Evolutionary conservation across 2,888 invertebrate genomes (phyloP), one percentile per base, ranked within the genome.

Genomic region (Cryptocephalus moraei): DNA sequence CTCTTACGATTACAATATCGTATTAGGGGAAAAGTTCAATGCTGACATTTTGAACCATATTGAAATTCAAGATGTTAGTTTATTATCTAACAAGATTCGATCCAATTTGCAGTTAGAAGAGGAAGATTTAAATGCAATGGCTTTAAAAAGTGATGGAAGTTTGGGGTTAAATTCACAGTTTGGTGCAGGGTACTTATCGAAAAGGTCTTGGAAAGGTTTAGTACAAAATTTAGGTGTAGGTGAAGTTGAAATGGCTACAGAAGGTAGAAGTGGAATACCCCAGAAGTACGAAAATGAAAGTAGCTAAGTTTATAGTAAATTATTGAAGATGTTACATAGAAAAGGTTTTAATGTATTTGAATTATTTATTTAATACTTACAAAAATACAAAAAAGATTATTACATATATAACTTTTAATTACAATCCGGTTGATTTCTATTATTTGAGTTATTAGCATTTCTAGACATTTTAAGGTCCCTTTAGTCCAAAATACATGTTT

Each of bases 131-230:
- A 33, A 8, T 8, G 10, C 14, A 1, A 32, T 69, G 9, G 64
- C 61, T n/a, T 63, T 75, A 55, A 76, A 73, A 58, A 48, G 45
- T 34, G 62, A 62, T 36, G 65, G 65, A 33, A 73, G 75, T 65
- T 69, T 78, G 1, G 65, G 79, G 13, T 72, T 77, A 45, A 67
- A 67, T 46, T 66, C 66, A 10, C 76, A 72, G 60, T 77, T 77
- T 48, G 82, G 82, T 3, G 80, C 80, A 11, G 82, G 80, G 54
- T 80, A 72, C 65, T 73, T 91, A 13, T 71, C 76, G 39, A 73
- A 77, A 8, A 74, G 90, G 59, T 79, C 82, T 2, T 95, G 94
- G 93, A 81, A 80, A 62, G 95, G 95, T 1, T 73, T 95, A 45
- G 87, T 93, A 61, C 89, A 85, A 59, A 80, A 83, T 52, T 68